Percentiles rank a stretch among this genome's conserved stretches.
These are phyloP conservation scores for Saguinus midas DNA, from an alignment of 2,113 vertebrate genomes.

Conservation along the genomic window DNA sequence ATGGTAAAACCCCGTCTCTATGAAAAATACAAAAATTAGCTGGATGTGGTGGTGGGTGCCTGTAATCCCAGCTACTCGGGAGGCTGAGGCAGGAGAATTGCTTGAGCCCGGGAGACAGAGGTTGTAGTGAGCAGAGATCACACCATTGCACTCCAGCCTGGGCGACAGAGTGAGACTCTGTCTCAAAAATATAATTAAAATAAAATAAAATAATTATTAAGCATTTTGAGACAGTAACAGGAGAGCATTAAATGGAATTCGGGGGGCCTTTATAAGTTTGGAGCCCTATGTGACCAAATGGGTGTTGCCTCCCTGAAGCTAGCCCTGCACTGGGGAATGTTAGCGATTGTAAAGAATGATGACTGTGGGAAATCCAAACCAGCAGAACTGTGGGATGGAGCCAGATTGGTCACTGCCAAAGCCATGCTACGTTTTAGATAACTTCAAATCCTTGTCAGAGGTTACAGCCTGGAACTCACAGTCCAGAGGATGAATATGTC, in stretches of 20 bases:
- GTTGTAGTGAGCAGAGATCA: too few relatives aligned
- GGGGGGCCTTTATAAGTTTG: not conserved
- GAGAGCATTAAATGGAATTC: not conserved
- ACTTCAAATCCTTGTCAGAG: not conserved
- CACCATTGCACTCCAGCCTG: too few relatives aligned
- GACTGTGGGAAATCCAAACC: not conserved
- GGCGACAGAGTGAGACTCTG: too few relatives aligned
- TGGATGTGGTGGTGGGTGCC: accelerated
- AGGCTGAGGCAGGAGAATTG: too few relatives aligned
- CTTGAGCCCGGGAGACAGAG: too few relatives aligned
- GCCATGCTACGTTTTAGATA: not conserved
- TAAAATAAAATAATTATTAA: not conserved
- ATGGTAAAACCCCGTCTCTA: too few relatives aligned
- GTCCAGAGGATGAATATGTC: too few relatives aligned
- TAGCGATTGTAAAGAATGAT: not conserved
- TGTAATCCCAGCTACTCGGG: too few relatives aligned
- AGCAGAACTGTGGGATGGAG: not conserved
- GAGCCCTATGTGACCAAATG: accelerated
- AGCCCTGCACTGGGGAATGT: not conserved
- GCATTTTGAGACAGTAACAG: not conserved
- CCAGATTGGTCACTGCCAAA: not conserved
- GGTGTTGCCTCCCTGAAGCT: too few relatives aligned
- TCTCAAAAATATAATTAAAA: too few relatives aligned
- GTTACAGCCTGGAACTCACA: not conserved
- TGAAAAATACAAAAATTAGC: too few relatives aligned